Conservation (phyloP, 2,113 vertebrate species). For the Bambusicola thoracicus region DNA sequence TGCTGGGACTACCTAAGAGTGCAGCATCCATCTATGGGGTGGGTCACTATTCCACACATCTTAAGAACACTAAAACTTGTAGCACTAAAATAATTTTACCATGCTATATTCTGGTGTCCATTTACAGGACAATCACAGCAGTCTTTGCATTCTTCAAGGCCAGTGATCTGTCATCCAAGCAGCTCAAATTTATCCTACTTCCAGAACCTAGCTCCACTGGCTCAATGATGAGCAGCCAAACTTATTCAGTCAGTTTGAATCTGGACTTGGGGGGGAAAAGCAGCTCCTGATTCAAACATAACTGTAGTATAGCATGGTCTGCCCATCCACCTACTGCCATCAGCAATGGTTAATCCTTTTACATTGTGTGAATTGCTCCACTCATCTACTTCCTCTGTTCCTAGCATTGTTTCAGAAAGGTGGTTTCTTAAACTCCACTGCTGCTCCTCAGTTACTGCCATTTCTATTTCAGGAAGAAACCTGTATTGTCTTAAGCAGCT, state of each 20-base stretch:
- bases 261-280: not conserved
- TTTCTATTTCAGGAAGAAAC: not conserved
- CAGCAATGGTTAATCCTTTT: not conserved
- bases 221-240: not conserved
- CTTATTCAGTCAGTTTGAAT: not conserved
- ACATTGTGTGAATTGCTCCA: not conserved
- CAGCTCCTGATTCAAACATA: not conserved
- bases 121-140: not conserved
- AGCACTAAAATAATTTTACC: not conserved
- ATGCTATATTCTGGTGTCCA: not conserved
- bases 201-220: not conserved
- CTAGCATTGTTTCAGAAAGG: not conserved
- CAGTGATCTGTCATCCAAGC: not conserved
- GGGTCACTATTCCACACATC: rapidly evolving
- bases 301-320: not conserved
- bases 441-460: not conserved
- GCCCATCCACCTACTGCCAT: not conserved
- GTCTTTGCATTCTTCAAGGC: not conserved
- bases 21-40: not conserved
- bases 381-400: not conserved
- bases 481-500: not conserved
- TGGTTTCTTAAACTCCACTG: not conserved
- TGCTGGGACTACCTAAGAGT: not conserved
- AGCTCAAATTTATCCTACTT: not conserved
- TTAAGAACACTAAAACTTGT: not conserved